Percentiles rank a stretch among this genome's conserved stretches.
Conservation (phyloP, 2,888 invertebrate species). For the Orthosia gracilis region DNA sequence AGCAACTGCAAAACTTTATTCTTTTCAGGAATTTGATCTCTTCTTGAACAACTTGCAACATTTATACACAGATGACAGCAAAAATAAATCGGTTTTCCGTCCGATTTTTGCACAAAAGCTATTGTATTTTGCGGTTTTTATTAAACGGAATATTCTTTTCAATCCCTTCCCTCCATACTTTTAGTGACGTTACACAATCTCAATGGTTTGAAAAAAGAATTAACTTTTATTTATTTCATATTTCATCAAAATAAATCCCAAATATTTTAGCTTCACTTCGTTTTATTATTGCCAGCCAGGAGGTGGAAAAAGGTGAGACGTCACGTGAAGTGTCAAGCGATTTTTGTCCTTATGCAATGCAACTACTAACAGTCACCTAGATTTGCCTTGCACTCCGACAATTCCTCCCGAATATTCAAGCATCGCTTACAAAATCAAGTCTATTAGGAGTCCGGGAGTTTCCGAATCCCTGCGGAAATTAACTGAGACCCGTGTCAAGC, state of each 20-base stretch:
- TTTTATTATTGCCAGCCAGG: not conserved
- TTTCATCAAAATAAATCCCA: not conserved
- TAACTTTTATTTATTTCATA: slow-evolving; percentile 15
- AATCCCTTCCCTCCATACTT: not conserved
- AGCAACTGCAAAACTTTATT: not conserved
- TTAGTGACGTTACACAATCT: not conserved
- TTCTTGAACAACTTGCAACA: slow-evolving; percentile 13
- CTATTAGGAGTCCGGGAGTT: slow-evolving; percentile 73
- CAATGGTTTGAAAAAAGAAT: slow-evolving; percentile 21
- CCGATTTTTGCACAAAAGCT: slow-evolving; percentile 10
- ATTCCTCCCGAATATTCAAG: slow-evolving; percentile 53
- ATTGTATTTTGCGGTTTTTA: slow-evolving; percentile 13
- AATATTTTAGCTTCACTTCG: not conserved
- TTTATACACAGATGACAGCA: too few relatives aligned
- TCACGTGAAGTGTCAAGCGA: not conserved
- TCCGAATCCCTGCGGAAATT: slow-evolving; percentile 80
- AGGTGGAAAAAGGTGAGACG: not conserved
- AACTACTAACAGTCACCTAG: not conserved
- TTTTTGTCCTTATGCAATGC: not conserved
- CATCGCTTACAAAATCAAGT: slow-evolving; percentile 74
- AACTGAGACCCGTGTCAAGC: slow-evolving; percentile 80
- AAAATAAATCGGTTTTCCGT: not conserved
- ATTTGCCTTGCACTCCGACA: not conserved
- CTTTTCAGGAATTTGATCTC: slow-evolving; percentile 1
- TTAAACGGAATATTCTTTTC: slow-evolving; percentile 1